These are phyloP conservation scores for Callyntrura guangdongensis DNA, from an alignment of 2,888 invertebrate genomes.

Conservation along the genomic window DNA sequence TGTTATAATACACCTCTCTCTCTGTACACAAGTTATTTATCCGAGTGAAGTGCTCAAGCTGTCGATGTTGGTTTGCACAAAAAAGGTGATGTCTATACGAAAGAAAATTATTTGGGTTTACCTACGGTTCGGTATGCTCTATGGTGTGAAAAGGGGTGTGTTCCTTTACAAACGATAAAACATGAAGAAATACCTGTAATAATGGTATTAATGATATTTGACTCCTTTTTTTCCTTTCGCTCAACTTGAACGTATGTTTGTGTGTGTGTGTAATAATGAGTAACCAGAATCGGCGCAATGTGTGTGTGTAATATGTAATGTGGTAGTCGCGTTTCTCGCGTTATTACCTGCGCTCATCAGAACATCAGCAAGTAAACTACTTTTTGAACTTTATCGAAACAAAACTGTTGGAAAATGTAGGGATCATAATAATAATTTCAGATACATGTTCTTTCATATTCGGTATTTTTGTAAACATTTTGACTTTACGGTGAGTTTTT, in stretches of 20 bases:
- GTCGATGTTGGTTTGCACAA: conserved; percentile 16
- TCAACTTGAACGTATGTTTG: background rate
- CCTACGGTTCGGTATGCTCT: conserved; percentile 1
- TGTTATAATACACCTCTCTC: too few relatives aligned
- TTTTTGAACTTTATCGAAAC: background rate
- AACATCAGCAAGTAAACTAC: too few relatives aligned
- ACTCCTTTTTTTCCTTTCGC: conserved; percentile 54
- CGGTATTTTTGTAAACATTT: background rate
- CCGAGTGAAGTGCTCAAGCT: background rate
- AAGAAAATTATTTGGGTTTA: conserved; percentile 1
- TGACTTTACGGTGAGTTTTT: conserved; percentile 18
- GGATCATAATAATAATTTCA: background rate
- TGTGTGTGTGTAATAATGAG: background rate
- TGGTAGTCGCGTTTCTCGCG: conserved; percentile 19
- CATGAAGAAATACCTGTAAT: conserved; percentile 81
- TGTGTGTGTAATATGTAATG: background rate
- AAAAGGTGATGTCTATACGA: conserved; percentile 42
- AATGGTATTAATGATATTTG: conserved; percentile 81
- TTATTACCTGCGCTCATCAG: conserved; percentile 35
- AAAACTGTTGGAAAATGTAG: conserved; percentile 28
- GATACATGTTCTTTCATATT: conserved; percentile 5
- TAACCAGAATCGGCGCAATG: background rate
- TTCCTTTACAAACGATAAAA: conserved; percentile 75
- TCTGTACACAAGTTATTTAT: background rate
- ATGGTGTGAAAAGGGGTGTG: conserved; percentile 80